Evolutionary conservation across 2,888 invertebrate genomes (phyloP).

Genomic region (Aporophyla lueneburgensis): DNA sequence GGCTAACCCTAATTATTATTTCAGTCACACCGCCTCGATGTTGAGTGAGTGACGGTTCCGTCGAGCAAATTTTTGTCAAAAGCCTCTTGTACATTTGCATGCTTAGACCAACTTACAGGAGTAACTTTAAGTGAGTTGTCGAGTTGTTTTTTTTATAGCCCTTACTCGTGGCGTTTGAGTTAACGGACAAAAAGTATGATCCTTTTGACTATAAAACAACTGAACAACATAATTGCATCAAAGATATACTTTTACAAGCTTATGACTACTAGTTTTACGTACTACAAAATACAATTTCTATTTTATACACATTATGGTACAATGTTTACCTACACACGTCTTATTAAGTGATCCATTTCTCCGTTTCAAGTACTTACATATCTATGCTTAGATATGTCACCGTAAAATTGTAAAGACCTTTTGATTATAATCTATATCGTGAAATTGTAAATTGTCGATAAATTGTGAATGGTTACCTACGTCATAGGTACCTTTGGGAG

Average conservation of each 20-base stretch:
- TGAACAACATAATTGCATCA: neutral
- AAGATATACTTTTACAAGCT: neutral
- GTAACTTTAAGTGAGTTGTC: slow-evolving; percentile 6
- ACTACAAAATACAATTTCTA: too few species aligned
- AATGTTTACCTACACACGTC: neutral
- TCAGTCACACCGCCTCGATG: slow-evolving; percentile 32
- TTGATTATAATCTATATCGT: too few species aligned
- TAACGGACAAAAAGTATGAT: neutral
- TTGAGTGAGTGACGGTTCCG: neutral
- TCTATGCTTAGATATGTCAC: too few species aligned
- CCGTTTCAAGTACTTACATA: neutral
- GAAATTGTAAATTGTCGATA: too few species aligned
- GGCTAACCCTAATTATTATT: slow-evolving; percentile 53
- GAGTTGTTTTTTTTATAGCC: slow-evolving; percentile 29
- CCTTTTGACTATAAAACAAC: neutral
- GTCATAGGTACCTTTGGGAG: too few species aligned
- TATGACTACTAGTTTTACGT: neutral
- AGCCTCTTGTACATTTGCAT: slow-evolving; percentile 8
- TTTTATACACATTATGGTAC: neutral
- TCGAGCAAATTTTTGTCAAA: slow-evolving; percentile 32
- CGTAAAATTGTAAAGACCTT: too few species aligned
- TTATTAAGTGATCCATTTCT: neutral
- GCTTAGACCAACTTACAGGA: neutral
- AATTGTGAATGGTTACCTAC: too few species aligned
- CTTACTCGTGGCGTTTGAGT: slow-evolving; percentile 1